Evolutionary conservation across 2,888 invertebrate species (phyloP), one percentile per base, ranked within the genome.

Genomic region (Mythimna impura): DNA sequence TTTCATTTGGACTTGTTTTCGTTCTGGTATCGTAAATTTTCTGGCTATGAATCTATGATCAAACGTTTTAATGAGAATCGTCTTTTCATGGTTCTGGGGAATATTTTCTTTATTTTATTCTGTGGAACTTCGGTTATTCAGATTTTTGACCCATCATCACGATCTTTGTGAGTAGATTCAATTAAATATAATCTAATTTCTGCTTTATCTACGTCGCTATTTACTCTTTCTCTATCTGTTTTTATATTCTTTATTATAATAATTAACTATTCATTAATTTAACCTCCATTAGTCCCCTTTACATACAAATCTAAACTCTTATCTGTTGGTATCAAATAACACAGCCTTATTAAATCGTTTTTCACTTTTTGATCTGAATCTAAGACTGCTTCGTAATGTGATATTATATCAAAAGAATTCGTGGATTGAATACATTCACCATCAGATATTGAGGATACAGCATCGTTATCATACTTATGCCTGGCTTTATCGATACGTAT

Each of bases 1-100:
- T 58, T 71, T 78, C 30, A 73, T 81, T 82, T 66, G 50, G 47
- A 52, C 65, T 66, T 76, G 76, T 76, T 62, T 68, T 65, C 40
- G 61, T 62, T 66, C 43, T 12, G n/a, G 34, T 69, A 50, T 66
- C 52, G 43, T 30, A 40, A 25, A 25, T 68, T 58, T 62, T 60
- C 20, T 22, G 30, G 9, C 9, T 22, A 12, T 66, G 43, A 22
- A 50, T 68, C 17, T 54, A 43, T 55, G 64, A 72, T 43, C 79
- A 65, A 76, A 71, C 55, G 20, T 34, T 52, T 66, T n/a, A 47
- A 36, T 57, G 7, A 17, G 1, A 25, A 25, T 14, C 30, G 7
- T 30, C n/a, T 67, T 61, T 57, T 60, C 30, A 34, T 58, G 7
- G 25, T 63, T 43, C 12, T 17, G 22, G 10, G 12, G 52, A 57